phyloP scores from a whole-genome alignment of 2,113 vertebrate genomes.

The Sminthopsis crassicaudata region DNA sequence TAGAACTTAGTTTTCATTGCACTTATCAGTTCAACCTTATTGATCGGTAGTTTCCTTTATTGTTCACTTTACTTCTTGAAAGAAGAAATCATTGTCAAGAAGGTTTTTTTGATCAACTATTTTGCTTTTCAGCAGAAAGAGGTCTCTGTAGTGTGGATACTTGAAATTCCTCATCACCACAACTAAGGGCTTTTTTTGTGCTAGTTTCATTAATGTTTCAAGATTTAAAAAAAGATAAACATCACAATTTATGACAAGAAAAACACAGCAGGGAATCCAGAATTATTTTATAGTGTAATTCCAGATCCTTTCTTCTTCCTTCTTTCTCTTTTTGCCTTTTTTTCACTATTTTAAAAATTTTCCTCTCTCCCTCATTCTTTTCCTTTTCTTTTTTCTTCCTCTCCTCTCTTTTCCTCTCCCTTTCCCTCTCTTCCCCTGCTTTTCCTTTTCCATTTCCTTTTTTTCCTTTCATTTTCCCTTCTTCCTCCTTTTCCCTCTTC shows the following conservation, averaged over 20 bases:
- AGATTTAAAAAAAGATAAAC: neutral
- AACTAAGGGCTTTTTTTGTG: neutral
- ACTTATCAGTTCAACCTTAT: neutral
- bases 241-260: neutral
- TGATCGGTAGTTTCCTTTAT: neutral
- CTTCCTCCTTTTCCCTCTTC: rapidly evolving
- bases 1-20: neutral
- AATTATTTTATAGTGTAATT: neutral
- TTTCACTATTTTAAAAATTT: too few relatives aligned
- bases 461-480: too few relatives aligned
- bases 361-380: too few relatives aligned
- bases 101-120: neutral
- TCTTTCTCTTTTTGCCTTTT: neutral
- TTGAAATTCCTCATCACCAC: neutral
- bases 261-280: neutral
- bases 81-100: neutral
- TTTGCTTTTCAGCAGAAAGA: neutral
- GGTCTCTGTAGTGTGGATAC: neutral
- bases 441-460: too few relatives aligned
- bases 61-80: neutral
- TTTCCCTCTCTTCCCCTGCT: neutral
- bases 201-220: neutral
- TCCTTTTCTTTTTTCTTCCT: too few relatives aligned
- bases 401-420: neutral
- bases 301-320: neutral